phyloP scores from a whole-genome alignment of 1,140 invertebrate genomes.

The Tetramorium alpestre region DNA sequence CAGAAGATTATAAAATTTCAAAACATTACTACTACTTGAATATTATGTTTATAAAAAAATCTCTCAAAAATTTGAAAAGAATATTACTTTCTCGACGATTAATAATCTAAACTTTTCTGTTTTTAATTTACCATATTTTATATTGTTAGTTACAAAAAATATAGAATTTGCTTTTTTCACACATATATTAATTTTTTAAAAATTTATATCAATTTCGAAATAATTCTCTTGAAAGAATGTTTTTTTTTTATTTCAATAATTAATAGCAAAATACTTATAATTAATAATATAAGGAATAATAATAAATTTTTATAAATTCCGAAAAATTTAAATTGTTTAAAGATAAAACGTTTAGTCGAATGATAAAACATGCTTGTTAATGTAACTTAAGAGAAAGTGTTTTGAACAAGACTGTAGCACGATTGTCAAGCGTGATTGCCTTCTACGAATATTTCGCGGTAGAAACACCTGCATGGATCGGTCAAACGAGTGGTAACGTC shows the following conservation, averaged over 20 bases:
- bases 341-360: background rate
- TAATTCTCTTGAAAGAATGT: background rate
- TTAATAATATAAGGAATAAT: background rate
- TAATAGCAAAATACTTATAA: background rate
- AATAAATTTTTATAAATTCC: background rate
- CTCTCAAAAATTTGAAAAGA: background rate
- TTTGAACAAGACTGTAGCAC: slow-evolving; percentile 24
- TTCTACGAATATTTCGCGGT: slow-evolving; percentile 51
- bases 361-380: background rate
- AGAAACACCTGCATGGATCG: slow-evolving; percentile 56
- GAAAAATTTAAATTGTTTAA: background rate
- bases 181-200: background rate
- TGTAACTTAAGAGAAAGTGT: background rate
- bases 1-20: background rate
- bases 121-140: background rate
- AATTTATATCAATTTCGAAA: background rate
- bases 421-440: slow-evolving; percentile 34
- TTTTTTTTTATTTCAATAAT: background rate
- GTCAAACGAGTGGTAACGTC: slow-evolving; percentile 56
- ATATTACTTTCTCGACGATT: background rate
- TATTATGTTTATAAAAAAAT: background rate
- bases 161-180: background rate
- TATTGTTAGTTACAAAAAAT: background rate
- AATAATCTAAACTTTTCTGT: background rate
- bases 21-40: background rate